Conservation (phyloP, 2,888 invertebrate genomes). For the Brachypterus glaber region DNA sequence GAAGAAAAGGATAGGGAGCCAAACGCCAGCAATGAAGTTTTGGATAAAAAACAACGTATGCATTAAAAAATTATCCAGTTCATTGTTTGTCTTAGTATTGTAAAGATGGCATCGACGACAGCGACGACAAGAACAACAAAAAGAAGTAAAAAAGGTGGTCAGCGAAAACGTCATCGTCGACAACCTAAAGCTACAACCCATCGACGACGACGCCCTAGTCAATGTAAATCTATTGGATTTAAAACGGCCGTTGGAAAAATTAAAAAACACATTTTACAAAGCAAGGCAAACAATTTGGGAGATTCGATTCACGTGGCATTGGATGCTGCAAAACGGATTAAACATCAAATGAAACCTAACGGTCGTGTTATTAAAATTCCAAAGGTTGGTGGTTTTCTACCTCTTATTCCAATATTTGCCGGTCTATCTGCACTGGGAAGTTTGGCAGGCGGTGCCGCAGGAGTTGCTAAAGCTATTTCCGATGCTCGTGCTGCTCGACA, state of each 20-base stretch:
- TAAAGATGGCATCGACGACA: neutral
- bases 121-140: neutral
- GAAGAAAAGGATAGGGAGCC: no score
- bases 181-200: no score
- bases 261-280: neutral
- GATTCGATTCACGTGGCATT: no score
- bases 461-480: constrained; percentile 31
- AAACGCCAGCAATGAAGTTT: neutral
- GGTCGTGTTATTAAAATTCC: neutral
- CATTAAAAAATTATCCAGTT: neutral
- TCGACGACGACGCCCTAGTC: no score
- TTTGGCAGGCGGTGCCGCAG: constrained; percentile 31
- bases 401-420: constrained; percentile 33
- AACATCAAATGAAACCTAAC: neutral
- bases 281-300: no score
- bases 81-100: neutral
- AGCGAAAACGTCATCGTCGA: no score
- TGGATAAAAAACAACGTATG: neutral
- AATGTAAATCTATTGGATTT: neutral
- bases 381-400: constrained; percentile 27
- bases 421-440: constrained; percentile 31
- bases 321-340: no score
- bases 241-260: neutral
- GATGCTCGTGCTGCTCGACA: constrained; percentile 28
- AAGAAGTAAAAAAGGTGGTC: no score